Evolutionary conservation across 2,888 invertebrate species (phyloP).

Genomic region (Nemotelus pantherinus): DNA sequence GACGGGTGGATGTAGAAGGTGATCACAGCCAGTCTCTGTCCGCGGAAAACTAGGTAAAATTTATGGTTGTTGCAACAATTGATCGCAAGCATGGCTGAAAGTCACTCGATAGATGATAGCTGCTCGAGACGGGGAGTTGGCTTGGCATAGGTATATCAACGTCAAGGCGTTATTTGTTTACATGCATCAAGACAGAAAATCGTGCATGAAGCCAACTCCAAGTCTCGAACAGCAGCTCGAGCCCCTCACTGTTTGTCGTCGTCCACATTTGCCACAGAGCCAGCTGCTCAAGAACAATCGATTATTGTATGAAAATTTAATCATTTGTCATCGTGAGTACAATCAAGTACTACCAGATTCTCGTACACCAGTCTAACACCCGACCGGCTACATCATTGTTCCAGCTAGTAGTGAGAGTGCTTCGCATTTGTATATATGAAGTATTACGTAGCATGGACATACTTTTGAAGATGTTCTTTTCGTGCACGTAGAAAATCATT

Average conservation of each 20-base stretch:
- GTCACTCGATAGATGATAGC: not conserved
- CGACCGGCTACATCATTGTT: not conserved
- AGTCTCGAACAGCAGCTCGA: not conserved
- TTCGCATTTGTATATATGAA: slow-evolving; percentile 2
- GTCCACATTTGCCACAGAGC: not conserved
- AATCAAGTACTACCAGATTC: slow-evolving; percentile 20
- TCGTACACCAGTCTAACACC: slow-evolving; percentile 27
- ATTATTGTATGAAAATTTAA: slow-evolving; percentile 49
- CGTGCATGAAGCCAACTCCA: slow-evolving; percentile 26
- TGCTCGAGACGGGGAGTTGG: not conserved
- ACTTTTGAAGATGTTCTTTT: too few relatives aligned
- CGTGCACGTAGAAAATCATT: not conserved
- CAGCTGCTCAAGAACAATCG: slow-evolving; percentile 46
- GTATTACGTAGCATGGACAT: not conserved
- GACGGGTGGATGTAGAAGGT: too few relatives aligned
- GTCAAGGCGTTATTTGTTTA: slow-evolving; percentile 48
- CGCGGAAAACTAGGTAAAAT: too few relatives aligned
- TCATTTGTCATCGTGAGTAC: slow-evolving; percentile 45
- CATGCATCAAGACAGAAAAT: slow-evolving; percentile 41
- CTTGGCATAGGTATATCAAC: slow-evolving; percentile 25
- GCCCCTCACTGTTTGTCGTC: not conserved
- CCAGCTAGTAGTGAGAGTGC: slow-evolving; percentile 18
- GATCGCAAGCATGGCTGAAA: too few relatives aligned
- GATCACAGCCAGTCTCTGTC: too few relatives aligned
- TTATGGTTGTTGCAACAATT: too few relatives aligned